A percentile compares a stretch with the other conserved stretches of the same genome.
These are phyloP conservation scores for Propithecus deckenii DNA, from an alignment of 2,797 vertebrate species.

Conservation along the genomic window DNA sequence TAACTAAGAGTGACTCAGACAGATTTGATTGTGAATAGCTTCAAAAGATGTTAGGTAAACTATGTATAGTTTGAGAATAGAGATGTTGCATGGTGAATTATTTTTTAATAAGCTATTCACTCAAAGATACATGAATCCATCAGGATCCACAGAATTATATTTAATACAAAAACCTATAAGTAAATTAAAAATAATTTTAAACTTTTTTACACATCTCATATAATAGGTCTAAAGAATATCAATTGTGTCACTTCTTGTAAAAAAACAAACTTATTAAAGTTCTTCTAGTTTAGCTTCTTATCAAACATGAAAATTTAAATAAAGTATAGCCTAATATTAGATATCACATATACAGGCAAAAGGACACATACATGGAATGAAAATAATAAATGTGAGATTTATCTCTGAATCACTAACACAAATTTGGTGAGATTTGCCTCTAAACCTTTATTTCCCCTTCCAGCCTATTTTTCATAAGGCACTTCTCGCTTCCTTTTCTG, in stretches of 20 bases:
- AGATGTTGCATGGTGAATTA: neutral
- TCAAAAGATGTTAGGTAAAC: neutral
- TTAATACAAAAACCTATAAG: neutral
- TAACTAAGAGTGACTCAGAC: neutral
- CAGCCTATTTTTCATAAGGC: neutral
- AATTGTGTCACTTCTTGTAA: neutral
- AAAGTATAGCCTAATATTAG: neutral
- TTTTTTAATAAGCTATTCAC: neutral
- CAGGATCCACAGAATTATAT: neutral
- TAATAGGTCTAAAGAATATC: neutral
- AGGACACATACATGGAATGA: neutral
- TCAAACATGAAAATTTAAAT: neutral
- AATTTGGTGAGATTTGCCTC: neutral
- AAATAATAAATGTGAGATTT: neutral
- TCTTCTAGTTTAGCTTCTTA: neutral
- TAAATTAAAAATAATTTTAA: neutral
- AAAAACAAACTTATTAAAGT: neutral
- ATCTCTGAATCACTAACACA: neutral
- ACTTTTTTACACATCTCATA: neutral
- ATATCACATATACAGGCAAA: neutral
- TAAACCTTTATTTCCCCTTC: too few species aligned
- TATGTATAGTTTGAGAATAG: neutral
- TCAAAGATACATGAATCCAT: neutral
- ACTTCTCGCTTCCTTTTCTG: neutral
- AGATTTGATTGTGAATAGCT: neutral